Percentiles rank a stretch among this genome's conserved stretches.
phyloP scores from a whole-genome alignment of 2,113 vertebrate species.

The Polyodon spathula region DNA sequence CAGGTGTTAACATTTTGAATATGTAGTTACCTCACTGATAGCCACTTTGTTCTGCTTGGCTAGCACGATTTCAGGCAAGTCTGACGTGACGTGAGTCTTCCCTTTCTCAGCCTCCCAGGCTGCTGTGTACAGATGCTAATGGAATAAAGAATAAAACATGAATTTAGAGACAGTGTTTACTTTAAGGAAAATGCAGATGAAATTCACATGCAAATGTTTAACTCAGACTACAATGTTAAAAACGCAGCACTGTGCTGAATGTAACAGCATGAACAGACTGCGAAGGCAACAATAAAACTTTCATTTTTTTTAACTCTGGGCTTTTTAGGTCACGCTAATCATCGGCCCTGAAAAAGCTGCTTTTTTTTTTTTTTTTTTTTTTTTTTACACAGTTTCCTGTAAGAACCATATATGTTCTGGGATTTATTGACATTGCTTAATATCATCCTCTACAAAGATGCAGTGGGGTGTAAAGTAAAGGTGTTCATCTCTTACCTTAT shows the following conservation, averaged over 20 bases:
- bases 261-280: too few species aligned
- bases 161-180: neutral
- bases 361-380: too few species aligned
- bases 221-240: too few species aligned
- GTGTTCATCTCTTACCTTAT: conserved; percentile 60
- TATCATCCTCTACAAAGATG: neutral
- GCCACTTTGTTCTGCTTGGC: conserved; percentile 73
- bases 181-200: neutral
- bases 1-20: neutral
- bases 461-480: neutral
- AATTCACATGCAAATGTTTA: too few species aligned
- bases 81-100: conserved; percentile 82
- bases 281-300: too few species aligned
- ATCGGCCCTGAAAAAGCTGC: too few species aligned
- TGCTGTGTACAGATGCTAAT: conserved; percentile 69
- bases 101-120: conserved; percentile 88
- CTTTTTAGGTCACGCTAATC: too few species aligned
- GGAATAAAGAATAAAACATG: conserved; percentile 14
- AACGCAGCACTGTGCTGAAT: too few species aligned
- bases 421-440: neutral
- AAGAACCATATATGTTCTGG: neutral
- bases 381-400: too few species aligned
- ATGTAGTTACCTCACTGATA: conserved; percentile 67
- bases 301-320: too few species aligned
- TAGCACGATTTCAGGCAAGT: conserved; percentile 79